Base-by-base conservation (phyloP, 2,113 vertebrate genomes). In the Zosterops hypoxanthus region DNA sequence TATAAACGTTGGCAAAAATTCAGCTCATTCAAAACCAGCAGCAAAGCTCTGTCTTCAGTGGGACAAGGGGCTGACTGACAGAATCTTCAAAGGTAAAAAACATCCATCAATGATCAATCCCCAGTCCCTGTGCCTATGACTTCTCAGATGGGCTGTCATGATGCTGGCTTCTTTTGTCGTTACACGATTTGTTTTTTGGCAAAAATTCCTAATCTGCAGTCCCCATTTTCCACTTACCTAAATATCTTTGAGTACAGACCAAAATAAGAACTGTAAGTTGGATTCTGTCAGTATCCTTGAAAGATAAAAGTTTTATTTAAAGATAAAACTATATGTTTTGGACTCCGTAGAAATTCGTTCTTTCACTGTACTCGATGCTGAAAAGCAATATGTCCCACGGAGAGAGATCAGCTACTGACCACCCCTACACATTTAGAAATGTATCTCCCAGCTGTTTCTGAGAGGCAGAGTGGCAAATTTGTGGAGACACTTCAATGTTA, bases 381-480 rank as follows among this genome's bases (percentile, higher is more conserved):
- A 92, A 94, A 95, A 92, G 57, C 0, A 33, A 1, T 88, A 81
- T 7, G 20, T 80, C 70, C 89, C 75, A 42, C 64, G 44, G 72
- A 86, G 42, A 25, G 70, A 86, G 64, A 91, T 76, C 34, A 44
- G 65, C 75, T 92, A 25, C 49, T 94, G 69, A 79, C 36, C 63
- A 78, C 69, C 56, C 72, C 49, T 82, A 47, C 34, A 41, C 87
- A 33, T 72, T 81, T 68, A 86, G 73, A 91, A 91, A 91, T 78
- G 11, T 90, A 90, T 88, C 56, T 93, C 52, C 82, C 80, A 96
- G 91, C 94, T 96, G 95, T 91, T 94, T 55, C 88, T 44, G 36
- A 85, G 56, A 81, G 71, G n/a, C 56, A 89, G 72, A 69, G n/a
- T 31, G 65, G 52, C 33, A 94, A 86, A 60, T 49, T 34, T 87